phyloP scores from a whole-genome alignment of 2,797 vertebrate species.

The Fistularia tabacaria region DNA sequence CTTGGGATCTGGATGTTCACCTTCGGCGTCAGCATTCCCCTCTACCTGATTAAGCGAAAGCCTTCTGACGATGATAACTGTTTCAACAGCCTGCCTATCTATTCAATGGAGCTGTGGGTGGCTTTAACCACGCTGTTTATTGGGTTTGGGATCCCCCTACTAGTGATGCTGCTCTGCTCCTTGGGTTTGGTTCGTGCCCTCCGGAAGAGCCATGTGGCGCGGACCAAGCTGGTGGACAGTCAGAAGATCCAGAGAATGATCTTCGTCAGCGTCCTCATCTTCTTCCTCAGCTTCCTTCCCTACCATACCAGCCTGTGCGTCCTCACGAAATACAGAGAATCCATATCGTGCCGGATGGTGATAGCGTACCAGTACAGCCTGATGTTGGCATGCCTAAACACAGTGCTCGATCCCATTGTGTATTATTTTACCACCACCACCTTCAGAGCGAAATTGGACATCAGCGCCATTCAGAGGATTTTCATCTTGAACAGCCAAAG shows the following conservation, averaged over 20 bases:
- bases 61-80: background rate
- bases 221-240: slow-evolving; percentile 61
- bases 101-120: slow-evolving; percentile 18
- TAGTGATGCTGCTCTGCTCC: slow-evolving; percentile 65
- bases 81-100: slow-evolving; percentile 49
- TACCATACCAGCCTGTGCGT: slow-evolving; percentile 62
- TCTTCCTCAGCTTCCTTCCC: slow-evolving; percentile 73
- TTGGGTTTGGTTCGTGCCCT: slow-evolving; percentile 61
- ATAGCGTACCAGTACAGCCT: slow-evolving; percentile 47
- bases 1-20: slow-evolving; percentile 70
- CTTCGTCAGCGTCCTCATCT: slow-evolving; percentile 56
- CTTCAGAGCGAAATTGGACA: slow-evolving; percentile 54
- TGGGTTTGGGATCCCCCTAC: slow-evolving; percentile 66
- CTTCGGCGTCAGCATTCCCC: slow-evolving; percentile 49
- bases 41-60: slow-evolving; percentile 24
- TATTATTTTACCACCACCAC: slow-evolving; percentile 78
- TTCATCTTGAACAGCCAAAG: slow-evolving; percentile 44
- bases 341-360: background rate
- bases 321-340: slow-evolving; percentile 3
- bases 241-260: slow-evolving; percentile 71
- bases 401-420: slow-evolving; percentile 68
- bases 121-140: slow-evolving; percentile 43
- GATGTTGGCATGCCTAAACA: slow-evolving; percentile 68
- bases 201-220: slow-evolving; percentile 53
- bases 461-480: slow-evolving; percentile 28